Conservation (phyloP, 2,888 invertebrate genomes). For the Tenthredo scrophulariae region DNA sequence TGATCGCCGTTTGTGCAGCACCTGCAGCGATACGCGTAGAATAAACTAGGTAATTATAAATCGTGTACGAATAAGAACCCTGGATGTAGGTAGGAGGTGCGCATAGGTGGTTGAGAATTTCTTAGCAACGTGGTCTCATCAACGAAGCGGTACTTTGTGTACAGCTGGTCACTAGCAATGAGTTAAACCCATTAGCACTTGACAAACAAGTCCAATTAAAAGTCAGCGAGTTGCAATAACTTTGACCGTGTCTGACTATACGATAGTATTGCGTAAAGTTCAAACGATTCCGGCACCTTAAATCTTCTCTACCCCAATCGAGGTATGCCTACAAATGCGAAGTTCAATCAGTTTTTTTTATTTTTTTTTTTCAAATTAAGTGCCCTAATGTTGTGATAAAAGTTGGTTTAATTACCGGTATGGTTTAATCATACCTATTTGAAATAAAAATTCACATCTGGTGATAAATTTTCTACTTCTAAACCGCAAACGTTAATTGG, state of each 20-base stretch:
- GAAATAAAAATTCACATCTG: neutral
- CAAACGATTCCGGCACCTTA: constrained; percentile 30
- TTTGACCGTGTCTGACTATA: neutral
- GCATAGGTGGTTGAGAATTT: neutral
- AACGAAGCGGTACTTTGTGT: constrained; percentile 48
- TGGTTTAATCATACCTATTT: neutral
- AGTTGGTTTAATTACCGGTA: neutral
- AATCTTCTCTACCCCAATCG: neutral
- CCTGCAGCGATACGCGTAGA: constrained; percentile 3
- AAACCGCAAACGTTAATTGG: constrained; percentile 38
- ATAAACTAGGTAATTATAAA: constrained; percentile 30
- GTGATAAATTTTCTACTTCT: constrained; percentile 2
- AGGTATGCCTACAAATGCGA: neutral
- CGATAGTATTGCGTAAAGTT: constrained; percentile 37
- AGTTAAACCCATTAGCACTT: neutral
- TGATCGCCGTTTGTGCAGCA: neutral
- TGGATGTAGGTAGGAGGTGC: neutral
- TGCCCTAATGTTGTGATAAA: constrained; percentile 30
- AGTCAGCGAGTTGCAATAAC: constrained; percentile 15
- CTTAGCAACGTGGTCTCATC: constrained; percentile 27
- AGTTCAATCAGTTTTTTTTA: neutral
- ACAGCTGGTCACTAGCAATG: constrained; percentile 30
- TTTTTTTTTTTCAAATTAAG: neutral
- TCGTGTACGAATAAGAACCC: neutral
- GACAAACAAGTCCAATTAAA: constrained; percentile 46